Evolutionary conservation across 2,113 vertebrate species (phyloP).

Genomic region (Orycteropus afer): DNA sequence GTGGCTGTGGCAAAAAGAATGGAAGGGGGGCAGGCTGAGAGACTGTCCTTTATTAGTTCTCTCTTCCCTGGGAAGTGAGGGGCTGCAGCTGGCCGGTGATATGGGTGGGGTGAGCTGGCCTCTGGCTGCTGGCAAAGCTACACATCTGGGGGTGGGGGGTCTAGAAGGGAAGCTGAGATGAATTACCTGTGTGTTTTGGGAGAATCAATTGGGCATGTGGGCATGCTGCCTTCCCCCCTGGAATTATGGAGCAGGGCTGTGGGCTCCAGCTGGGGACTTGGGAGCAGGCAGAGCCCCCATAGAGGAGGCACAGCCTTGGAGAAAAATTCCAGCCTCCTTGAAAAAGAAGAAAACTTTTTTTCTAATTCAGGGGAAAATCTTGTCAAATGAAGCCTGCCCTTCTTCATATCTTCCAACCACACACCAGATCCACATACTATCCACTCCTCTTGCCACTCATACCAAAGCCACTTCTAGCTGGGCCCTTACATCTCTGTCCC

Average conservation of each 20-base stretch:
- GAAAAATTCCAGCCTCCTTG: conserved; percentile 5
- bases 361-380: background rate
- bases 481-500: background rate
- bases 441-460: background rate
- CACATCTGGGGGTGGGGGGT: conserved; percentile 65
- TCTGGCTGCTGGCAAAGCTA: conserved; percentile 60
- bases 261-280: conserved; percentile 53
- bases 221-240: conserved; percentile 27
- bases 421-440: background rate
- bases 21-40: background rate
- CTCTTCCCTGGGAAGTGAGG: conserved; percentile 62
- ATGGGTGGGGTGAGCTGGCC: conserved; percentile 68
- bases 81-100: conserved; percentile 65
- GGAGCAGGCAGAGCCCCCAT: conserved; percentile 30
- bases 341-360: conserved; percentile 57
- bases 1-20: conserved; percentile 62
- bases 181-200: conserved; percentile 74
- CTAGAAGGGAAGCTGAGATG: conserved; percentile 67
- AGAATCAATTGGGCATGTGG: conserved; percentile 73
- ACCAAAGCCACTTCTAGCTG: conserved; percentile 2
- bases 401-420: background rate
- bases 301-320: background rate
- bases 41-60: conserved; percentile 75
- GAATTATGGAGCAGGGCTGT: conserved; percentile 63
- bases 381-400: conserved; percentile 21